phyloP scores from a whole-genome alignment of 2,797 vertebrate species.

The Molossus molossus region DNA sequence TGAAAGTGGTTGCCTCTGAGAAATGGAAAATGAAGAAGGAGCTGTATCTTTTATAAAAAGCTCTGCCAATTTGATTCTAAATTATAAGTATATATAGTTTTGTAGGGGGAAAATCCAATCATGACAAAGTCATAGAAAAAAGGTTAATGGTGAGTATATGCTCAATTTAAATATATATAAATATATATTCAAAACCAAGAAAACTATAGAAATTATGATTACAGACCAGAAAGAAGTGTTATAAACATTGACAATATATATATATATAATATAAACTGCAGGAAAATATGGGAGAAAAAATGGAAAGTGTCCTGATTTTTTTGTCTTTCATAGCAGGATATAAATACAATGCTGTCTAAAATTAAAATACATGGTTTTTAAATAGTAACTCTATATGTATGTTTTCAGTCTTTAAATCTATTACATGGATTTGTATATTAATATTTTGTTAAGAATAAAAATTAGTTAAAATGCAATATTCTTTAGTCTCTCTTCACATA shows the following conservation, averaged over 20 bases:
- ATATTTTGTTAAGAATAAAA: conserved; percentile 51
- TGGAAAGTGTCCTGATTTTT: background rate
- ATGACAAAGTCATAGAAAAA: background rate
- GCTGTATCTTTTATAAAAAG: background rate
- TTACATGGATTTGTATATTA: background rate
- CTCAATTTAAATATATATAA: background rate
- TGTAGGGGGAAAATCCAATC: background rate
- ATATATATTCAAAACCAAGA: conserved; percentile 9
- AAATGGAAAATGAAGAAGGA: background rate
- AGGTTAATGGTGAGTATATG: background rate
- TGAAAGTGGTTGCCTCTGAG: background rate
- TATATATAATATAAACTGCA: background rate
- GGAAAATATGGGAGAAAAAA: background rate
- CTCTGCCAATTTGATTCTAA: background rate
- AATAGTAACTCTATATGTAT: background rate
- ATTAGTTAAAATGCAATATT: conserved; percentile 24
- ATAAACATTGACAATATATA: background rate
- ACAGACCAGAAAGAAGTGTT: background rate
- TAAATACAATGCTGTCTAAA: background rate
- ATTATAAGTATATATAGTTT: background rate
- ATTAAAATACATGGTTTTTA: background rate
- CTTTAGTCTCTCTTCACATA: conserved; percentile 8
- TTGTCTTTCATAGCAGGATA: background rate
- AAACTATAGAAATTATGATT: background rate
- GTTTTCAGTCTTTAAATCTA: background rate